Evolutionary conservation across 2,797 vertebrate species (phyloP).

Genomic region (Halcyon leucocephala): DNA sequence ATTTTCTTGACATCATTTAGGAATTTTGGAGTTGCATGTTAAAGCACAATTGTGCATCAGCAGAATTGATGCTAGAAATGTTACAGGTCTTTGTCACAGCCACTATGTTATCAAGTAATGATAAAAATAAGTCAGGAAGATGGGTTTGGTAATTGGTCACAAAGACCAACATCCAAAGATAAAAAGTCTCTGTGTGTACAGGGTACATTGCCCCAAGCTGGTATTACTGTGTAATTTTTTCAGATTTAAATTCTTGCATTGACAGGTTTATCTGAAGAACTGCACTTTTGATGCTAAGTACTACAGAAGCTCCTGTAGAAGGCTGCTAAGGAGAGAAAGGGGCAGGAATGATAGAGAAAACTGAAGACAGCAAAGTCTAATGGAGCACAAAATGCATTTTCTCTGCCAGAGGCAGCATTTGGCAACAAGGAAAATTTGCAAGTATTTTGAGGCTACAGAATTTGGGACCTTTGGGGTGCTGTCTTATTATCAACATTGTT

Average conservation of each 20-base stretch:
- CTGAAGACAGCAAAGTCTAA: conserved; percentile 38
- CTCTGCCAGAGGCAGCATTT: conserved; percentile 47
- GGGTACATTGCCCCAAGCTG: conserved; percentile 41
- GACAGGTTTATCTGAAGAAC: conserved; percentile 51
- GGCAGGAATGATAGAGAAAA: neutral
- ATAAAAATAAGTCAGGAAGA: conserved; percentile 36
- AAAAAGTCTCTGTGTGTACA: conserved; percentile 2
- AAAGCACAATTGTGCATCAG: conserved; percentile 9
- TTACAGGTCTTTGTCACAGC: conserved; percentile 21
- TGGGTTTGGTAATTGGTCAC: conserved; percentile 41
- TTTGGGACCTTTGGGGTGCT: conserved; percentile 25
- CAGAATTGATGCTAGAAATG: conserved; percentile 18
- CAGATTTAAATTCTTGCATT: conserved; percentile 43
- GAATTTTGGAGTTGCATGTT: neutral
- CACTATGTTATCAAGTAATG: neutral
- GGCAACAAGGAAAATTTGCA: conserved; percentile 3
- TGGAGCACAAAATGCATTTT: conserved; percentile 65
- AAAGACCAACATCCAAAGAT: neutral
- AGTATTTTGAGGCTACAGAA: conserved; percentile 23
- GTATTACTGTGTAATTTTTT: conserved; percentile 36
- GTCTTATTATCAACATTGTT: neutral
- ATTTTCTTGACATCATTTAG: neutral
- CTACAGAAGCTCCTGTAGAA: conserved; percentile 19
- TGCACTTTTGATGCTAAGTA: conserved; percentile 43
- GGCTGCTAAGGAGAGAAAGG: neutral